A percentile compares a stretch with the other conserved stretches of the same genome.
Evolutionary conservation across 1,140 invertebrate genomes (phyloP).

Genomic region (Carcinoscorpius rotundicauda): DNA sequence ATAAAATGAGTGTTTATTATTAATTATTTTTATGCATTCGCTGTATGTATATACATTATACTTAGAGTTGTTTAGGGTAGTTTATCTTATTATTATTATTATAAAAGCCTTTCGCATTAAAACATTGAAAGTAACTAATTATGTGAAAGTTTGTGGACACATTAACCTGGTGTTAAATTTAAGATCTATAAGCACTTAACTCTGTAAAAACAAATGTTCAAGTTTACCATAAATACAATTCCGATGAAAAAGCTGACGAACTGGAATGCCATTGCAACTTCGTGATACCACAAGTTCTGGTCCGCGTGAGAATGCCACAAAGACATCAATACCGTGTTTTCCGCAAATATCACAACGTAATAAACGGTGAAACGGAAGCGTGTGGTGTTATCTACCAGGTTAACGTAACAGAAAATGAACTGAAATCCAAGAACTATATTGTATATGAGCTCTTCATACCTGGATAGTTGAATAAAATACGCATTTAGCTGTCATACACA

Average conservation of each 20-base stretch:
- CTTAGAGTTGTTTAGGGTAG: too few species aligned
- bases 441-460: conserved; percentile 19
- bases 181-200: too few species aligned
- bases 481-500: too few species aligned
- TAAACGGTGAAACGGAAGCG: conserved; percentile 21
- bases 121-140: too few species aligned
- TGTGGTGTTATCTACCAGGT: conserved; percentile 25
- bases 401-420: conserved; percentile 28
- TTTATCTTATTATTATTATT: too few species aligned
- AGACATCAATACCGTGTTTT: conserved; percentile 23
- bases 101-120: too few species aligned
- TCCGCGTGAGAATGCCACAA: conserved; percentile 18
- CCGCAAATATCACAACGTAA: conserved; percentile 22
- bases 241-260: conserved; percentile 22
- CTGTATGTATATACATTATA: too few species aligned
- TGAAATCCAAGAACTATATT: conserved; percentile 18
- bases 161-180: too few species aligned
- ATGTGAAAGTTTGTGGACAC: too few species aligned
- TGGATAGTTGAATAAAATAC: conserved; percentile 3
- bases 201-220: too few species aligned
- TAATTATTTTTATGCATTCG: too few species aligned
- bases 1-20: too few species aligned
- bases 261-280: conserved; percentile 19
- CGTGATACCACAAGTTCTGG: conserved; percentile 11
- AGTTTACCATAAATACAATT: conserved; percentile 23